These are phyloP conservation scores for Monodelphis domestica DNA, from an alignment of 2,797 vertebrate species.

Conservation along the genomic window DNA sequence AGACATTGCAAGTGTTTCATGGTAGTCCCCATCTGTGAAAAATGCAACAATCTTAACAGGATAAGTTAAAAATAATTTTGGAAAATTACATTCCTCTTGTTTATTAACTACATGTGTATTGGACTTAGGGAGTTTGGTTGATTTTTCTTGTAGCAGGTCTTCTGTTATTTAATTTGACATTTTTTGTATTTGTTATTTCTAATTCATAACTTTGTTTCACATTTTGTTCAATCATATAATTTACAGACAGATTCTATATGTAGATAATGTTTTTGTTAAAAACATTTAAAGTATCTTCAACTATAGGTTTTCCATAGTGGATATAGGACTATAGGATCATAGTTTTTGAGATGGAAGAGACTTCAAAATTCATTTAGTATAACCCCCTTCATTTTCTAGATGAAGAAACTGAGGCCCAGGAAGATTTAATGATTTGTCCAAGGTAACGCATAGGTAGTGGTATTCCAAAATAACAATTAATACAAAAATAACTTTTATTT, in stretches of 20 bases:
- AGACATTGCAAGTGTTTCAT: conserved; percentile 22
- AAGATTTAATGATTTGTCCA: not conserved
- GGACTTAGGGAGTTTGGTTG: not conserved
- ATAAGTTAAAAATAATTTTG: not conserved
- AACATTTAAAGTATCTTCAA: conserved; percentile 17
- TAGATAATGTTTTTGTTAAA: conserved; percentile 4
- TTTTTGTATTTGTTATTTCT: not conserved
- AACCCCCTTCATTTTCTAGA: not conserved
- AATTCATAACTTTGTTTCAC: not conserved
- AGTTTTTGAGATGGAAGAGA: not conserved
- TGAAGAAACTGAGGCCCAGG: not conserved
- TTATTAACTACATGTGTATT: not conserved
- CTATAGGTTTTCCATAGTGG: too few species aligned
- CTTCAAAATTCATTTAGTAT: not conserved
- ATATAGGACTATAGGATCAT: too few species aligned
- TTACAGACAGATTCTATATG: not conserved
- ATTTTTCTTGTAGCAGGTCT: conserved; percentile 14
- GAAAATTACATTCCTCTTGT: not conserved
- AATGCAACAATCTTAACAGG: conserved; percentile 57
- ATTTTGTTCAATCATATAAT: not conserved
- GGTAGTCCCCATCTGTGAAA: conserved; percentile 38
- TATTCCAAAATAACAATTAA: not conserved
- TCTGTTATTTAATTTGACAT: conserved; percentile 38
- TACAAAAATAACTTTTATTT: not conserved
- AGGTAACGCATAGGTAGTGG: not conserved